Conservation (phyloP, 1,140 invertebrate genomes). For the Cyrtorhinus lividipennis region DNA sequence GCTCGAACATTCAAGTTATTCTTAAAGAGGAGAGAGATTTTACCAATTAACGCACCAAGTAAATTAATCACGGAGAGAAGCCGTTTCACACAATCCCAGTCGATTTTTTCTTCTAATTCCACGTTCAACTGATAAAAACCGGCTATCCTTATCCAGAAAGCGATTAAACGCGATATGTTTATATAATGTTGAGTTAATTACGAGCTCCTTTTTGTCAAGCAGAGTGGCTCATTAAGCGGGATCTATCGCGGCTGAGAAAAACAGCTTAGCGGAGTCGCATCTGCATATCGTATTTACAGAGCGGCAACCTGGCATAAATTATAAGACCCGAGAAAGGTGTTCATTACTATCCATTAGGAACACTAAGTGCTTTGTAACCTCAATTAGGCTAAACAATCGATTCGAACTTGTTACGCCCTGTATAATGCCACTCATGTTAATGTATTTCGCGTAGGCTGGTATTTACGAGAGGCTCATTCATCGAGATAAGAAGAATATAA, state of each 20-base stretch:
- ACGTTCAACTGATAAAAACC: background rate
- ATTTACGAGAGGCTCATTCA: too few relatives aligned
- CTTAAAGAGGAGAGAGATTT: background rate
- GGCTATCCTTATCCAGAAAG: background rate
- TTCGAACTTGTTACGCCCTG: too few relatives aligned
- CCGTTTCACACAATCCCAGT: background rate
- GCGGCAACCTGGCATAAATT: background rate
- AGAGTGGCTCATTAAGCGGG: background rate
- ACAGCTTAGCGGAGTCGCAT: background rate
- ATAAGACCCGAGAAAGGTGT: background rate
- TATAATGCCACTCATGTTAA: too few relatives aligned
- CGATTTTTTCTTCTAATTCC: background rate
- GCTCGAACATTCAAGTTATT: background rate
- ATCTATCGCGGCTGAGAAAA: too few relatives aligned
- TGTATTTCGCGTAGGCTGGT: too few relatives aligned
- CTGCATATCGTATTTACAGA: background rate
- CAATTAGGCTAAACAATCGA: background rate
- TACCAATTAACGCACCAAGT: background rate
- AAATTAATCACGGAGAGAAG: background rate
- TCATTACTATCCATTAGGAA: background rate
- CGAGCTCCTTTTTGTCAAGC: too few relatives aligned
- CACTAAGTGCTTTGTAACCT: background rate
- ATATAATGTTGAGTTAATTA: background rate
- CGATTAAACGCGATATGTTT: background rate
- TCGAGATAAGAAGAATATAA: too few relatives aligned